A percentile compares a stretch with the other conserved stretches of the same genome.
Conservation (phyloP, 2,113 vertebrate genomes). For the Fulmarus glacialis region DNA sequence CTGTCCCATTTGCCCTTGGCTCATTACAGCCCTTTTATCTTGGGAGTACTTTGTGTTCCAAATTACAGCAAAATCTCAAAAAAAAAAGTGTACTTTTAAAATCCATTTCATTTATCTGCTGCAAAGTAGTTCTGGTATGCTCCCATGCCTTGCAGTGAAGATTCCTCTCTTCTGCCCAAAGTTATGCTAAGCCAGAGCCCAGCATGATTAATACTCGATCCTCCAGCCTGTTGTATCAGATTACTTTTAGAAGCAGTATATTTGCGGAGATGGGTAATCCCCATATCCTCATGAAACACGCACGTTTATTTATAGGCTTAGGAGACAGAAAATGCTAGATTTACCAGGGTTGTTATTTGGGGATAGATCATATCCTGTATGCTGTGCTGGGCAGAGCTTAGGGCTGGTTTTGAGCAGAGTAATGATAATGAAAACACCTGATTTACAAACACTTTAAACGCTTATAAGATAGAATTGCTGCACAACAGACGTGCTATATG, state of each 20-base stretch:
- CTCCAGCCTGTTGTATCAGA: neutral
- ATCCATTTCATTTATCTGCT: neutral
- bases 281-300: neutral
- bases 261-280: conserved; percentile 35
- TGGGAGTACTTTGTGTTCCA: neutral
- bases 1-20: neutral
- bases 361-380: neutral
- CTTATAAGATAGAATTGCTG: neutral
- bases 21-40: neutral
- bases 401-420: neutral
- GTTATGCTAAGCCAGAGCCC: neutral
- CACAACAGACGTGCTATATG: accelerated
- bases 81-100: neutral
- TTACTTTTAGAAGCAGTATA: neutral
- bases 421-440: neutral
- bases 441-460: neutral
- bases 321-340: neutral
- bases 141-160: neutral
- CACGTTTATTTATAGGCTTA: neutral
- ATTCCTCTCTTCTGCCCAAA: neutral
- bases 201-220: neutral
- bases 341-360: neutral
- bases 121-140: neutral
- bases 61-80: neutral
- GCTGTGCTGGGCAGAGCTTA: neutral